A percentile compares a stretch with the other conserved stretches of the same genome.
These are phyloP conservation scores for Aplochiton taeniatus DNA, from an alignment of 2,797 vertebrate species.

Conservation along the genomic window DNA sequence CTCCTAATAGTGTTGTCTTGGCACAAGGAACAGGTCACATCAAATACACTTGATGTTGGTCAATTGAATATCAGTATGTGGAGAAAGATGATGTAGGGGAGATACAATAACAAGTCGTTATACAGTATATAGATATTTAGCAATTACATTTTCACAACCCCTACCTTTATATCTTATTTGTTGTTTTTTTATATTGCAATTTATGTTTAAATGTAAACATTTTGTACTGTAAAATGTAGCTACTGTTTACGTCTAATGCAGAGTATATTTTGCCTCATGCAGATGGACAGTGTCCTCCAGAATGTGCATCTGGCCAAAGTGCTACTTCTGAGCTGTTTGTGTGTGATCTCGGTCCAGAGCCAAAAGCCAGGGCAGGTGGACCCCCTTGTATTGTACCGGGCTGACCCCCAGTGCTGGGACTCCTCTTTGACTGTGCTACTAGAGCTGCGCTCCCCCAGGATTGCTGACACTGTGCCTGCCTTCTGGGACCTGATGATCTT, in stretches of 20 bases:
- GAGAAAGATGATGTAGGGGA: too few species aligned
- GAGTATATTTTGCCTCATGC: constrained; percentile 10
- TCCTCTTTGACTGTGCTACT: constrained; percentile 85
- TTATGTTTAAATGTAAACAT: too few species aligned
- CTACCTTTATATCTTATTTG: too few species aligned
- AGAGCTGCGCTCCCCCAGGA: constrained; percentile 86
- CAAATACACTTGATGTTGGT: too few species aligned
- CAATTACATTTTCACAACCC: too few species aligned
- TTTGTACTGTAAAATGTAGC: not conserved
- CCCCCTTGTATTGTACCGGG: constrained; percentile 76
- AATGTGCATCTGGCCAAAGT: constrained; percentile 69
- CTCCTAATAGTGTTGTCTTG: too few species aligned
- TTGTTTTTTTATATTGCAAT: too few species aligned
- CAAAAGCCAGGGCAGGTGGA: constrained; percentile 80
- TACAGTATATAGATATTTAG: too few species aligned
- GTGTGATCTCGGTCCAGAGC: constrained; percentile 58
- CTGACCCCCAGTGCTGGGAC: constrained; percentile 91
- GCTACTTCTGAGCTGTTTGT: constrained; percentile 76
- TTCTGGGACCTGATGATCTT: constrained; percentile 95
- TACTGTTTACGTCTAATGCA: not conserved
- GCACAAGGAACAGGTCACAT: too few species aligned
- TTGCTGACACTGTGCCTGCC: constrained; percentile 87
- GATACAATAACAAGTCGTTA: too few species aligned
- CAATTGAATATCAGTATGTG: too few species aligned
- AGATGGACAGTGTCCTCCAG: constrained; percentile 65